Conservation (phyloP, 2,113 vertebrate genomes). For the Probosciger aterrimus region DNA sequence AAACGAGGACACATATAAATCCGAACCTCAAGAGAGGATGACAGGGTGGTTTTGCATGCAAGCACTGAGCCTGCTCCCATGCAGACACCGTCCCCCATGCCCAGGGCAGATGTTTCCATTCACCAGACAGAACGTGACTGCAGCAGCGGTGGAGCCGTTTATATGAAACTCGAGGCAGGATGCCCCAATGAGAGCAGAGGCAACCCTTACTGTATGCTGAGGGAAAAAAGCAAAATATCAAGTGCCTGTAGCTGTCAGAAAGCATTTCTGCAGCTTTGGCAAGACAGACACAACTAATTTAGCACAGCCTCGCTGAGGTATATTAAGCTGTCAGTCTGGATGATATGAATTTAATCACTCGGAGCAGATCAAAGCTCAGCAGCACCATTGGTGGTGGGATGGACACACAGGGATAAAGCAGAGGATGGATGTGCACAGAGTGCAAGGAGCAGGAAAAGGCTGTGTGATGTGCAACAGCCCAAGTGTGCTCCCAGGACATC, state of each 20-base stretch:
- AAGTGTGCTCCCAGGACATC: rapidly evolving
- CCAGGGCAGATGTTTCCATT: background rate
- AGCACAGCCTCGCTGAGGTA: background rate
- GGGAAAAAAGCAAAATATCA: background rate
- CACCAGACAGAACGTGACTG: background rate
- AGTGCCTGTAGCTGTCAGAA: constrained; percentile 52
- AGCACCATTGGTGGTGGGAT: background rate
- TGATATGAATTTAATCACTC: constrained; percentile 58
- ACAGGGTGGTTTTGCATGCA: rapidly evolving
- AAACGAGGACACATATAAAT: rapidly evolving
- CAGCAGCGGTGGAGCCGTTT: background rate
- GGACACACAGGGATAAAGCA: background rate
- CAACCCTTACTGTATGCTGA: background rate
- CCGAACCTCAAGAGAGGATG: rapidly evolving
- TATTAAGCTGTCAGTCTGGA: constrained; percentile 64
- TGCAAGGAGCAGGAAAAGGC: background rate
- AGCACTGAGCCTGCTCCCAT: rapidly evolving
- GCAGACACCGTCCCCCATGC: background rate
- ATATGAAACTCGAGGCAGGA: background rate
- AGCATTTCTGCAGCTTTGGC: constrained; percentile 48
- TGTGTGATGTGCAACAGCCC: rapidly evolving
- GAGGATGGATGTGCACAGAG: background rate
- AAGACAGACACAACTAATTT: constrained; percentile 65
- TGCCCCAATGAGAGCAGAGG: background rate
- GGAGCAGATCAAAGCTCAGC: constrained; percentile 45